Evolutionary conservation across 2,888 invertebrate genomes (phyloP).

Genomic region (Harpalus rubripes): DNA sequence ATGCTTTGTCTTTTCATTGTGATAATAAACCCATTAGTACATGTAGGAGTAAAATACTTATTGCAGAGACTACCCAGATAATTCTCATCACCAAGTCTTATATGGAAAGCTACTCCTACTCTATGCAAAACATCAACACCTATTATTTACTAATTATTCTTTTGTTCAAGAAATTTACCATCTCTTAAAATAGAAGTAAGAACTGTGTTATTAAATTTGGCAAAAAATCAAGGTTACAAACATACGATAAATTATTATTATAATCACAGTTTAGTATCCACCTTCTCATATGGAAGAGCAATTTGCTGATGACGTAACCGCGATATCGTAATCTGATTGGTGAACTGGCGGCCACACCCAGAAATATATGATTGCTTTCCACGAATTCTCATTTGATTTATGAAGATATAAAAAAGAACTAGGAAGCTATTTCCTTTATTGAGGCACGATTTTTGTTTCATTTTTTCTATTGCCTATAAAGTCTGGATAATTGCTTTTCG

Average conservation of each 20-base stretch:
- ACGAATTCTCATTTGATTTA: conserved; percentile 30
- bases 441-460: conserved; percentile 27
- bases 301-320: conserved; percentile 9
- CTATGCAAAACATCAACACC: background rate
- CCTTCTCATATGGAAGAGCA: background rate
- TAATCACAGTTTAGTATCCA: background rate
- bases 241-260: background rate
- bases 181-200: background rate
- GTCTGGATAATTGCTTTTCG: conserved; percentile 4
- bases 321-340: conserved; percentile 27
- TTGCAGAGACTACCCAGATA: background rate
- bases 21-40: background rate
- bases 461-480: conserved; percentile 36
- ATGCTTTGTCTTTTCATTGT: background rate
- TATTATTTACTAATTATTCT: conserved; percentile 1
- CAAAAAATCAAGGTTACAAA: background rate
- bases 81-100: conserved; percentile 12
- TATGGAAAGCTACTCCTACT: conserved; percentile 8
- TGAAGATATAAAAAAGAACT: conserved; percentile 24
- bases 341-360: background rate
- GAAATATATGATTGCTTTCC: background rate
- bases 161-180: background rate
- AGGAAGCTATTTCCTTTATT: conserved; percentile 32
- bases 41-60: background rate
- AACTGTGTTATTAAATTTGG: background rate